Conservation (phyloP, 2,797 vertebrate species). For the Neoniphon sammara region DNA sequence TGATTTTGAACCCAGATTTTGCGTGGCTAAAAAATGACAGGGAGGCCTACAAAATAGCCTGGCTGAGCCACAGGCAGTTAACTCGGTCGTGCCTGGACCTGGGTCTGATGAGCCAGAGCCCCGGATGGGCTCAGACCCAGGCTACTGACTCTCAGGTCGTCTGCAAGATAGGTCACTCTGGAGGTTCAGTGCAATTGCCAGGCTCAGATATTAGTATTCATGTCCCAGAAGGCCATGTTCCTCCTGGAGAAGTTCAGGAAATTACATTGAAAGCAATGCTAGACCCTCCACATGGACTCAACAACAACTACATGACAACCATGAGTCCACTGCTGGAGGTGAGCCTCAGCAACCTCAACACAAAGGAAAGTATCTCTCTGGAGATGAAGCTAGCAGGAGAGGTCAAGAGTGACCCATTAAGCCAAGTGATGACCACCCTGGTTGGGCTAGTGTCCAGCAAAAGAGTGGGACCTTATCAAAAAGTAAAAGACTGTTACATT, state of each 20-base stretch:
- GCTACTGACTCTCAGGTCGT: slow-evolving; percentile 86
- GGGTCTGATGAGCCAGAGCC: slow-evolving; percentile 90
- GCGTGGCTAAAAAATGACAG: slow-evolving; percentile 91
- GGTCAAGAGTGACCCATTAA: slow-evolving; percentile 89
- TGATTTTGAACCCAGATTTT: slow-evolving; percentile 84
- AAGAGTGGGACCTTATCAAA: slow-evolving; percentile 91
- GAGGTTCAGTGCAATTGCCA: slow-evolving; percentile 90
- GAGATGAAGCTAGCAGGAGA: slow-evolving; percentile 91
- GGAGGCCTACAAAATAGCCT: slow-evolving; percentile 96
- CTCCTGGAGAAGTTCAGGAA: slow-evolving; percentile 91
- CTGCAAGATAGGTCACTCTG: slow-evolving; percentile 87
- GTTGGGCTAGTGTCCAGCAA: slow-evolving; percentile 86
- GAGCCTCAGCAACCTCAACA: slow-evolving; percentile 89
- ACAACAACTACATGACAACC: slow-evolving; percentile 89
- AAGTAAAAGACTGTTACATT: slow-evolving; percentile 85
- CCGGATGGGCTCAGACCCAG: slow-evolving; percentile 98
- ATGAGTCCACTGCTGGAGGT: slow-evolving; percentile 93
- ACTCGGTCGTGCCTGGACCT: slow-evolving; percentile 94
- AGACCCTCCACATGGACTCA: slow-evolving; percentile 90
- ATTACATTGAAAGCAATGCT: slow-evolving; percentile 90
- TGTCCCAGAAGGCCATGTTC: slow-evolving; percentile 90
- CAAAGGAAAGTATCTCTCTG: slow-evolving; percentile 85
- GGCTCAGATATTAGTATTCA: slow-evolving; percentile 89
- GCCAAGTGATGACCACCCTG: slow-evolving; percentile 92
- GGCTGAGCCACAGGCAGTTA: slow-evolving; percentile 94